Base-by-base conservation (phyloP, 1,140 invertebrate species). In the Euura saliciscinereae region DNA sequence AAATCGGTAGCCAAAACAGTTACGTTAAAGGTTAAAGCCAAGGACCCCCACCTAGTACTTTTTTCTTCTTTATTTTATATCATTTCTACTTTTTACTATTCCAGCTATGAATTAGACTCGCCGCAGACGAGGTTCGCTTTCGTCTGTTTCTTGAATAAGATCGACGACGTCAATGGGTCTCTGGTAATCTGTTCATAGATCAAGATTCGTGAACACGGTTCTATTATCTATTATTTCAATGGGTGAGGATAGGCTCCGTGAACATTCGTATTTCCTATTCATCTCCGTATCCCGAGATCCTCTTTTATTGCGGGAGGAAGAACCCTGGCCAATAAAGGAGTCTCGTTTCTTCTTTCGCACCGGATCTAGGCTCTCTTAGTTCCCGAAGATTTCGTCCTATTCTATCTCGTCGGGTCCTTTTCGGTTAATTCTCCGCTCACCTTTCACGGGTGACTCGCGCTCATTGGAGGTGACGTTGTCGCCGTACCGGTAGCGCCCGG, bases 21-120 rank as follows among this genome's bases (percentile, higher is more conserved):
- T n/a, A n/a, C 51, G 51, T 59, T 59, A 59, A 59, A 59, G 51
- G 51, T 59, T 59, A 59, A 59, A 59, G 6, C 51, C 51, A 59
- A n/a, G 51, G 51, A 59, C 51, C 51, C 28, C 28, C 28, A 28
- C 28, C 28, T 1, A 28, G 28, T 28, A 28, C 28, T 28, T 28
- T 28, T 28, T 28, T 1, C 28, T 28, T 28, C 28, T 28, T 28
- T 28, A 28, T 28, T 28, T 28, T 28, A 28, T 28, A 28, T 28
- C 28, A 28, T 28, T 28, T 28, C 28, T 28, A 28, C 28, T 28
- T 28, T 28, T 28, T 28, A 28, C 28, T 28, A 28, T 28, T 28
- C 28, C 28, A 28, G 28, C 28, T 28, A 1, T 28, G 28, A 28
- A 28, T 28, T 28, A 28, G 28, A 28, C 28, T 1, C 28, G 28